A percentile compares a stretch with the other conserved stretches of the same genome.
These are phyloP conservation scores for Hylia prasina DNA, from an alignment of 2,113 vertebrate species.

Conservation along the genomic window DNA sequence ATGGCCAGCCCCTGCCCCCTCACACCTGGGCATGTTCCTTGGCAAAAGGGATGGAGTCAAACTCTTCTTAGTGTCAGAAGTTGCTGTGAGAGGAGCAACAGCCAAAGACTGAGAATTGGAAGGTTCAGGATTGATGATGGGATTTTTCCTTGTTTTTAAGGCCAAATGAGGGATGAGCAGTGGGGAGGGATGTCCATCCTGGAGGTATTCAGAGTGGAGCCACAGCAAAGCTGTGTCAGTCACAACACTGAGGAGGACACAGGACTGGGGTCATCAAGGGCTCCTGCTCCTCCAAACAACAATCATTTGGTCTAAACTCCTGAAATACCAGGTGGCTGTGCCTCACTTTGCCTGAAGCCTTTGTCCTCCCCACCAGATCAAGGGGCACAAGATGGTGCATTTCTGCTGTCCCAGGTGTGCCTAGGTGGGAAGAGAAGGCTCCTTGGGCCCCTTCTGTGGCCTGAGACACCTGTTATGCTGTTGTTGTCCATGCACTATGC, in stretches of 20 bases:
- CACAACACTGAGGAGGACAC: background rate
- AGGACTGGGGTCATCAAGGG: background rate
- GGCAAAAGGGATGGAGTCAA: background rate
- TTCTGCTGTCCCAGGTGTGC: background rate
- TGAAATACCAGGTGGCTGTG: background rate
- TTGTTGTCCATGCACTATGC: background rate
- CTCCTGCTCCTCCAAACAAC: background rate
- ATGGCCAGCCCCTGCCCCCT: background rate
- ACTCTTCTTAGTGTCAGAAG: background rate
- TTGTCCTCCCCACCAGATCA: background rate
- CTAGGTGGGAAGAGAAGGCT: background rate
- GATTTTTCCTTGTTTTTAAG: background rate
- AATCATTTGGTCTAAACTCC: background rate
- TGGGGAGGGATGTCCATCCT: no score
- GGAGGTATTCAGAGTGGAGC: background rate
- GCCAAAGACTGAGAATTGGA: background rate
- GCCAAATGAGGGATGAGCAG: background rate
- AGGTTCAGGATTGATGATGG: background rate
- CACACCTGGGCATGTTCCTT: background rate
- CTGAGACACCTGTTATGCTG: background rate
- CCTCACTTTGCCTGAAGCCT: background rate
- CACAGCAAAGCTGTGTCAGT: background rate
- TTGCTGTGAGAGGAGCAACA: background rate
- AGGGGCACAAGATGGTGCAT: background rate
- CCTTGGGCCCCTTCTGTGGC: background rate